Evolutionary conservation across 2,888 invertebrate genomes (phyloP).

Genomic region (Altica lythri): DNA sequence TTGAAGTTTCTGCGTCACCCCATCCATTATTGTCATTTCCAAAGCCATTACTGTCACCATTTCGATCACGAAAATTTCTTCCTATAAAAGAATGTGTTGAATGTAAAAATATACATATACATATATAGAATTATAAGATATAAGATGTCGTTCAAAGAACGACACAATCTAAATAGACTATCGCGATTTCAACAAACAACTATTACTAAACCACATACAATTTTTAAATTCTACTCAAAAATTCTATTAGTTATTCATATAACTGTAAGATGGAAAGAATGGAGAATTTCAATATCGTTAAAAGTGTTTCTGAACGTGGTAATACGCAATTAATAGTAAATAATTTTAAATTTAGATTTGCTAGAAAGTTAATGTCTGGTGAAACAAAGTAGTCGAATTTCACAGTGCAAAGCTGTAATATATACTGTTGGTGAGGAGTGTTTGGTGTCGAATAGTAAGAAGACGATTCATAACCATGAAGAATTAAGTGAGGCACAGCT

Average conservation of each 20-base stretch:
- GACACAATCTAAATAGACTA: not conserved
- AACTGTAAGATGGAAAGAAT: too few species aligned
- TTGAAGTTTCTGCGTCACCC: not conserved
- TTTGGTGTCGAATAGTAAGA: too few species aligned
- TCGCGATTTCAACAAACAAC: not conserved
- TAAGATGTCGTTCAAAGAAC: not conserved
- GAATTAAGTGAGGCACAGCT: too few species aligned
- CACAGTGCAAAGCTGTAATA: too few species aligned
- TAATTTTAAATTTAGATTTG: too few species aligned
- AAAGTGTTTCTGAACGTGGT: too few species aligned
- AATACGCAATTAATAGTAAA: too few species aligned
- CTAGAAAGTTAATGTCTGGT: too few species aligned
- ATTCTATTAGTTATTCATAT: not conserved
- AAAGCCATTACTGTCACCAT: slow-evolving; percentile 28
- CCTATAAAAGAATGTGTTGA: slow-evolving; percentile 15
- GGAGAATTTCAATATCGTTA: too few species aligned
- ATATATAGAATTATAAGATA: not conserved
- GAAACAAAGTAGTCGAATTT: too few species aligned
- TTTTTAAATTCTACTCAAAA: not conserved
- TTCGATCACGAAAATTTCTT: slow-evolving; percentile 23
- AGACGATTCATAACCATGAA: too few species aligned
- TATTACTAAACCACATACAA: not conserved
- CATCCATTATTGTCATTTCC: slow-evolving; percentile 19
- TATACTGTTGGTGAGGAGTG: too few species aligned
- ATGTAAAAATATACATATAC: not conserved